A percentile compares a stretch with the other conserved stretches of the same genome.
These are phyloP conservation scores for Tamandua tetradactyla DNA, from an alignment of 2,797 vertebrate species.

Conservation along the genomic window DNA sequence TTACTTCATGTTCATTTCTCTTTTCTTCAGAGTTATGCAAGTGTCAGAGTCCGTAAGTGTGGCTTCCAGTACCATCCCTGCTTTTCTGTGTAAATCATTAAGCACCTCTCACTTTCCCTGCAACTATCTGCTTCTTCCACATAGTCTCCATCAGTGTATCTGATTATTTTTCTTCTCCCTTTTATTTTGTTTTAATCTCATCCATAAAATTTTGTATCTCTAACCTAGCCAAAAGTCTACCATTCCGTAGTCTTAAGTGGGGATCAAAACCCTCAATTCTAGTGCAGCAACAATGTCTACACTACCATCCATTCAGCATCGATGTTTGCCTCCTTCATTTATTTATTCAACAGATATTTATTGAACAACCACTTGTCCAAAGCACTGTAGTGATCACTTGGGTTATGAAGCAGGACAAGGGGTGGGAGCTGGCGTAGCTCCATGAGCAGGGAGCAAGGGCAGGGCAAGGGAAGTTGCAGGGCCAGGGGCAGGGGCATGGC, in stretches of 20 bases:
- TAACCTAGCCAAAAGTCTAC: neutral
- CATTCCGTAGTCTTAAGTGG: neutral
- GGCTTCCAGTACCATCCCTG: neutral
- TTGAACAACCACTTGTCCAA: neutral
- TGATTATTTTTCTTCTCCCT: neutral
- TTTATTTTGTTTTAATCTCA: constrained; percentile 6
- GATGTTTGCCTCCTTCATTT: neutral
- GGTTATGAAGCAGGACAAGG: too few species aligned
- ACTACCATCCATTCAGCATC: neutral
- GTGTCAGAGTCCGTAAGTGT: neutral
- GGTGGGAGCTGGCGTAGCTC: too few species aligned
- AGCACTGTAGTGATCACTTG: neutral
- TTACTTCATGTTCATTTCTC: neutral
- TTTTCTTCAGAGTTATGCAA: neutral
- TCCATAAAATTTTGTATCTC: neutral
- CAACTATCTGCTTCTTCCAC: neutral
- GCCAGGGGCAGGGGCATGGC: too few species aligned
- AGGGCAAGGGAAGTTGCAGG: too few species aligned
- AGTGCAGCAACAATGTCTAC: neutral
- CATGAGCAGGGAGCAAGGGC: too few species aligned
- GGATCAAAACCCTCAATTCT: too few species aligned
- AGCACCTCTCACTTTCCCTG: too few species aligned
- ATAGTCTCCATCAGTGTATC: neutral
- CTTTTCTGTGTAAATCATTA: constrained; percentile 49
- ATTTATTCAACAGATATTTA: neutral